These are phyloP conservation scores for Crotalus horridus DNA, from an alignment of 2,113 vertebrate genomes.

Conservation along the genomic window DNA sequence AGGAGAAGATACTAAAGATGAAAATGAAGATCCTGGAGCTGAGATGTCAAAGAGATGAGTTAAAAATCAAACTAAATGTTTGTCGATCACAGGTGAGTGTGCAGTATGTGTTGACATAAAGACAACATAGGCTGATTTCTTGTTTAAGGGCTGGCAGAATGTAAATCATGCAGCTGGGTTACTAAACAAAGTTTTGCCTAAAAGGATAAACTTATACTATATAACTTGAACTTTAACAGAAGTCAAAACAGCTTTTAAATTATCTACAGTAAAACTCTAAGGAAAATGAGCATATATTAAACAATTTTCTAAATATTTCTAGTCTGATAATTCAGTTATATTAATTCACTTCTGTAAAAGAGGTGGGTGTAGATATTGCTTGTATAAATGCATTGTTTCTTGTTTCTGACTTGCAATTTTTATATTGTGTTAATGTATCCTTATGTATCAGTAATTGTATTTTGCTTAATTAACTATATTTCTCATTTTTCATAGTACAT, in stretches of 20 bases:
- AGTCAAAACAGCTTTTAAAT: not conserved
- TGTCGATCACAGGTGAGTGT: conserved; percentile 49
- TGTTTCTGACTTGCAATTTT: not conserved
- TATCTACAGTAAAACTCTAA: not conserved
- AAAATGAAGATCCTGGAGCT: conserved; percentile 39
- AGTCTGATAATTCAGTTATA: not conserved
- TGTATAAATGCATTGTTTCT: not conserved
- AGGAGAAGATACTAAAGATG: conserved; percentile 23
- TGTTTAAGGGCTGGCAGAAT: not conserved
- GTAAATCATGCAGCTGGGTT: not conserved
- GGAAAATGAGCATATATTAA: not conserved
- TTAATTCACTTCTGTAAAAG: not conserved
- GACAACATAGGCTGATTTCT: not conserved
- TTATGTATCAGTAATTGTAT: not conserved
- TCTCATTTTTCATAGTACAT: not conserved
- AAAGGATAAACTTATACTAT: not conserved
- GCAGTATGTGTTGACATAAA: no score
- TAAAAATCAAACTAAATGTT: conserved; percentile 42
- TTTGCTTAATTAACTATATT: not conserved
- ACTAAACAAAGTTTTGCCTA: not conserved
- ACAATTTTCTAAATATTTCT: not conserved
- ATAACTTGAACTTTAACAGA: not conserved
- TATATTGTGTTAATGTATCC: not conserved
- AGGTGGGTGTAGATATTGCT: not conserved
- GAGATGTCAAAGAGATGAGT: conserved; percentile 46